Conservation (phyloP, 2,888 invertebrate species). For the Heliconius cydno region DNA sequence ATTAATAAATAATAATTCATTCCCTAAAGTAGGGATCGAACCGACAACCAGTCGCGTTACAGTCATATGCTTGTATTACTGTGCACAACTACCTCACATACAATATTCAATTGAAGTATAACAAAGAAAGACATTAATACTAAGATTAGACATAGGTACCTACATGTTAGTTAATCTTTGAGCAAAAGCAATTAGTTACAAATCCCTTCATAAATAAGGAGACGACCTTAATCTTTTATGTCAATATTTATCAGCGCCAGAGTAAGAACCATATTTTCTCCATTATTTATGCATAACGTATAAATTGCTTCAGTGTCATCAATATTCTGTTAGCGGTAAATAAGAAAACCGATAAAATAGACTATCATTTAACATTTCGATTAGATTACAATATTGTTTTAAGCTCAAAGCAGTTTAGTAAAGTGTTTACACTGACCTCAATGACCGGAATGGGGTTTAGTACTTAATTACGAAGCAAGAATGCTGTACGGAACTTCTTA, state of each 20-base stretch:
- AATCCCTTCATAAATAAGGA: constrained; percentile 19
- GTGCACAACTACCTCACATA: neutral
- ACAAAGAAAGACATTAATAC: neutral
- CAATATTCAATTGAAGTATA: neutral
- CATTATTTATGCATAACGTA: constrained; percentile 82
- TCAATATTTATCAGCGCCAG: constrained; percentile 26
- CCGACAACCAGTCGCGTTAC: no score
- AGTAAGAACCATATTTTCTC: constrained; percentile 55
- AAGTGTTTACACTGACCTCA: neutral
- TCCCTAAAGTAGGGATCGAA: no score
- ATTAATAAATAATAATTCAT: no score
- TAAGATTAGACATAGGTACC: neutral
- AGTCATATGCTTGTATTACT: no score
- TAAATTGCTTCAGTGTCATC: constrained; percentile 78
- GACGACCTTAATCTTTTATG: constrained; percentile 10
- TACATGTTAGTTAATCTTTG: neutral
- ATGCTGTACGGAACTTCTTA: no score
- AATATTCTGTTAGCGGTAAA: constrained; percentile 72
- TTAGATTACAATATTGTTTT: constrained; percentile 50
- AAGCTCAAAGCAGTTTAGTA: constrained; percentile 17
- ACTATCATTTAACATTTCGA: constrained; percentile 49
- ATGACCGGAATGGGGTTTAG: neutral
- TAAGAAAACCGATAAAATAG: constrained; percentile 47
- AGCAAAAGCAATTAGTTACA: constrained; percentile 27
- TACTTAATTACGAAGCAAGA: neutral